A percentile compares a stretch with the other conserved stretches of the same genome.
Evolutionary conservation across 2,888 invertebrate genomes (phyloP).

Genomic region (Dysmachus trigonus): DNA sequence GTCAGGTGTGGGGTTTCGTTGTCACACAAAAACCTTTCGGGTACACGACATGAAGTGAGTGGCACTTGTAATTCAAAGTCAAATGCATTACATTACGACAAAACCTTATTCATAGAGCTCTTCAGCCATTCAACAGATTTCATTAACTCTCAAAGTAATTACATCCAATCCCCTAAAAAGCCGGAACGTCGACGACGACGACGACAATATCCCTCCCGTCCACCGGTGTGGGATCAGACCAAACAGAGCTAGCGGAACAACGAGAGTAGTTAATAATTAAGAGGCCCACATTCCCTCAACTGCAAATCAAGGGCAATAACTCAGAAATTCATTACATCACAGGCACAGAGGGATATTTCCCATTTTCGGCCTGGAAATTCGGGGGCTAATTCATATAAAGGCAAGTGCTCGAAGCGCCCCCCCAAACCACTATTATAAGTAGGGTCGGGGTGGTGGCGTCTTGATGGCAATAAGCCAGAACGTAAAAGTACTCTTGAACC

Average conservation of each 20-base stretch:
- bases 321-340: constrained; percentile 10
- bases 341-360: background rate
- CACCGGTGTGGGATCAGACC: background rate
- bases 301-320: background rate
- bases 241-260: background rate
- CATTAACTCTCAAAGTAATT: background rate
- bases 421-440: background rate
- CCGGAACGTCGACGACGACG: too few relatives aligned
- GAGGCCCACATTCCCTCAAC: background rate
- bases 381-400: background rate
- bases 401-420: background rate
- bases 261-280: background rate
- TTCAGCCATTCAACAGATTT: background rate
- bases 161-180: background rate
- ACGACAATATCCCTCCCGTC: background rate
- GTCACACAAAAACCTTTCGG: background rate
- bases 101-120: background rate
- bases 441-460: background rate
- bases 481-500: constrained; percentile 21
- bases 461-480: constrained; percentile 23
- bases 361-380: background rate
- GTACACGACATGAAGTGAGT: background rate
- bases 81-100: background rate
- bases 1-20: background rate
- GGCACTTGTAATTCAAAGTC: background rate